A percentile compares a stretch with the other conserved stretches of the same genome.
Conservation (phyloP, 2,797 vertebrate genomes). For the Macropodus opercularis region DNA sequence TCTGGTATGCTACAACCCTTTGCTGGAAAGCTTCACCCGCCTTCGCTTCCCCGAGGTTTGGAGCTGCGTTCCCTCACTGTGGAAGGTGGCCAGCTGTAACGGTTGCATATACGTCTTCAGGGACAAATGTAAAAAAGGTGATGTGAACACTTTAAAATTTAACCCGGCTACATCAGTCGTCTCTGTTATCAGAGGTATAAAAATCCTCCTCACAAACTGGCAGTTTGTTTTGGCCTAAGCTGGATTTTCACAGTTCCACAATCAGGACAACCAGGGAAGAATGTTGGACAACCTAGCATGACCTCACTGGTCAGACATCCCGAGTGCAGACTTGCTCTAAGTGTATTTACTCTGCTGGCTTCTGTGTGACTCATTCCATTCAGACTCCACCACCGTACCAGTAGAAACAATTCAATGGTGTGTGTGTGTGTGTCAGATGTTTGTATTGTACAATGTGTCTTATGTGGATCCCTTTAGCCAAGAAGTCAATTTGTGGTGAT, state of each 20-base stretch:
- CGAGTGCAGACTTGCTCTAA: constrained; percentile 27
- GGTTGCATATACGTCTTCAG: constrained; percentile 98
- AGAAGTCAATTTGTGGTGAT: constrained; percentile 46
- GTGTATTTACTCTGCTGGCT: constrained; percentile 55
- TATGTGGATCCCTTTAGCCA: constrained; percentile 38
- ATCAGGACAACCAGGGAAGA: constrained; percentile 42
- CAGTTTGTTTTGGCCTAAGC: constrained; percentile 95
- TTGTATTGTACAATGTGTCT: constrained; percentile 49
- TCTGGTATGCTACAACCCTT: constrained; percentile 95
- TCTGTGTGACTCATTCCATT: constrained; percentile 47
- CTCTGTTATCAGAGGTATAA: constrained; percentile 92
- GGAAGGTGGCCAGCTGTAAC: constrained; percentile 99
- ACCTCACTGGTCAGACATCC: constrained; percentile 36
- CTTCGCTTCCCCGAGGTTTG: constrained; percentile 95
- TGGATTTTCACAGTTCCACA: constrained; percentile 3
- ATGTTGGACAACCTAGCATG: constrained; percentile 25
- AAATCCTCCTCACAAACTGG: constrained; percentile 96
- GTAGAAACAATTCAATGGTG: constrained; percentile 10
- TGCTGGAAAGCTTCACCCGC: constrained; percentile 96
- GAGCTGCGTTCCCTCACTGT: constrained; percentile 95
- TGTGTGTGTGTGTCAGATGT: constrained; percentile 29
- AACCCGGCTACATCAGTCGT: constrained; percentile 97
- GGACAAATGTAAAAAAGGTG: constrained; percentile 97
- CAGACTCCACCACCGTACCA: constrained; percentile 22
- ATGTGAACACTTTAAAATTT: constrained; percentile 95